These are phyloP conservation scores for Phaetusa simplex DNA, from an alignment of 2,113 vertebrate genomes.

Conservation along the genomic window DNA sequence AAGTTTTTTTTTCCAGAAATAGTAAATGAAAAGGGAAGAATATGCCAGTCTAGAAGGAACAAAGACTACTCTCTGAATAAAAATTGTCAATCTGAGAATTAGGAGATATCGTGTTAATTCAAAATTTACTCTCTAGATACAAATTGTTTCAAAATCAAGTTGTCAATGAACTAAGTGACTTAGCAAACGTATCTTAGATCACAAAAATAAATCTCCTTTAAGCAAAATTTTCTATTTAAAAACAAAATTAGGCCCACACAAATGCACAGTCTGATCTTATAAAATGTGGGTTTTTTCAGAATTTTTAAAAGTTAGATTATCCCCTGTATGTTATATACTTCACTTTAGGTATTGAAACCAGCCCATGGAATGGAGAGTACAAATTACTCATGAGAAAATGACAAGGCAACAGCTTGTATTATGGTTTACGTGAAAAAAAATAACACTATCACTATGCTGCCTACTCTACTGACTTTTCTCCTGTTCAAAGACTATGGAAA, in stretches of 20 bases:
- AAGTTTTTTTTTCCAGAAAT: background rate
- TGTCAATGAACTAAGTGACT: background rate
- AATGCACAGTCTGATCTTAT: background rate
- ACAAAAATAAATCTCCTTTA: background rate
- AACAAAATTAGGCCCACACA: background rate
- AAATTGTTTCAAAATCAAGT: background rate
- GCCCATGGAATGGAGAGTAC: background rate
- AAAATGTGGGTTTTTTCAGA: background rate
- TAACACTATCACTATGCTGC: background rate
- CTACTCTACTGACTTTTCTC: background rate
- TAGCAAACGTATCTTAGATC: background rate
- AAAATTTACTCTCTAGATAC: background rate
- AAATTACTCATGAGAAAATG: background rate
- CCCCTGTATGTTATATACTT: background rate
- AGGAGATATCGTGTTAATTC: background rate
- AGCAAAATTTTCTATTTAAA: background rate
- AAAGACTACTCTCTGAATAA: background rate
- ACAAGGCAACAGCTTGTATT: background rate
- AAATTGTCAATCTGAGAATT: background rate
- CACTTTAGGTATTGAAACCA: background rate
- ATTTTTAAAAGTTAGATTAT: background rate
- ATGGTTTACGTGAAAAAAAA: background rate
- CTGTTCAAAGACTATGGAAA: background rate
- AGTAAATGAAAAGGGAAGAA: background rate
- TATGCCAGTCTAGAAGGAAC: background rate